phyloP scores from a whole-genome alignment of 2,888 invertebrate genomes.

The Acleris holmiana region DNA sequence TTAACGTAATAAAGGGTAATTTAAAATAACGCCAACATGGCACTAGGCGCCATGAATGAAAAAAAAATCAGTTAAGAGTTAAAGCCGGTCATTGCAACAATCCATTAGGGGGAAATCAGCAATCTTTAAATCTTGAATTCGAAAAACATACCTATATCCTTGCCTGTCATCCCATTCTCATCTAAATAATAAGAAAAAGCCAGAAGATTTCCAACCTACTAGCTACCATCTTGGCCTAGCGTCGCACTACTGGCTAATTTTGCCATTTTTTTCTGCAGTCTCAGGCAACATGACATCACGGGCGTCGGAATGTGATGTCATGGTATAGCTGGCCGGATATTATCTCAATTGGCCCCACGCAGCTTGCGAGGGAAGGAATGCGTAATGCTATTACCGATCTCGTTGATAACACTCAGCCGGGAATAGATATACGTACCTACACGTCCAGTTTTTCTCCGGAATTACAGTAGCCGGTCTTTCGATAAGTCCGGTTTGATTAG shows the following conservation, averaged over 20 bases:
- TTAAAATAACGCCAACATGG: too few species aligned
- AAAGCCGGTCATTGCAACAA: too few species aligned
- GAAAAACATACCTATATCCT: too few species aligned
- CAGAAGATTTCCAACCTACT: too few species aligned
- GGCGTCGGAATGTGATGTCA: slow-evolving; percentile 57
- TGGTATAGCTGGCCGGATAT: slow-evolving; percentile 54
- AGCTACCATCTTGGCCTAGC: too few species aligned
- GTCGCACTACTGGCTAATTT: not conserved
- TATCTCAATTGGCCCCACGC: slow-evolving; percentile 58
- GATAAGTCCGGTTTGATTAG: slow-evolving; percentile 5
- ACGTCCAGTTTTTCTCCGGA: not conserved
- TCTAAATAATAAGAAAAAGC: too few species aligned
- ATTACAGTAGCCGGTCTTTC: not conserved
- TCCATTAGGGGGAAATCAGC: too few species aligned
- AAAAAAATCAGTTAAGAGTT: too few species aligned
- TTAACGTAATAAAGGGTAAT: too few species aligned
- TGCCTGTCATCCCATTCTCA: too few species aligned
- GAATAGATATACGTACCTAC: not conserved
- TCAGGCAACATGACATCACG: slow-evolving; percentile 54
- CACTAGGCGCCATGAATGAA: too few species aligned
- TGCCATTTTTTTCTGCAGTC: slow-evolving; percentile 26
- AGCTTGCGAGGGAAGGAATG: slow-evolving; percentile 38
- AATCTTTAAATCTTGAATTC: too few species aligned
- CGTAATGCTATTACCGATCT: slow-evolving; percentile 32
- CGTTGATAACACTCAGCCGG: slow-evolving; percentile 31